These are phyloP conservation scores for Callospermophilus lateralis DNA, from an alignment of 2,113 vertebrate genomes.

Conservation along the genomic window DNA sequence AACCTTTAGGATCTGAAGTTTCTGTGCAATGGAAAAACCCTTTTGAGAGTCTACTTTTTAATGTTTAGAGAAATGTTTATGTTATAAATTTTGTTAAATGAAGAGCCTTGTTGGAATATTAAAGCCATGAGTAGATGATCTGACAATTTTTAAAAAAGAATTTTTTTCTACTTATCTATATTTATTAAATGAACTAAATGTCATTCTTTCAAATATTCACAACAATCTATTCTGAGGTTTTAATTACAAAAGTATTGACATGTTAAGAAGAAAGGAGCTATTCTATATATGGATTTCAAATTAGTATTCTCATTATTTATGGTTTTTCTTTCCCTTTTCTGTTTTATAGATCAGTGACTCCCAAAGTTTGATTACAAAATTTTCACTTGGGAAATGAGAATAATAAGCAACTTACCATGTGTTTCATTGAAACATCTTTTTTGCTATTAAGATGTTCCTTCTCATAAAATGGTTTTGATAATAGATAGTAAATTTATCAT, in stretches of 20 bases:
- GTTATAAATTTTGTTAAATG: not conserved
- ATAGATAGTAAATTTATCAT: not conserved
- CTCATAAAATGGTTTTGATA: not conserved
- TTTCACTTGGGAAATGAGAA: constrained; percentile 12
- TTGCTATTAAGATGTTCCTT: constrained; percentile 35
- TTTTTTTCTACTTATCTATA: not conserved
- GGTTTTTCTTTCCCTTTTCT: not conserved
- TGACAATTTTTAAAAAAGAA: not conserved
- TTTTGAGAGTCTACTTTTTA: not conserved
- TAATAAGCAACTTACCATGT: not conserved
- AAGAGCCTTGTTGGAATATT: not conserved
- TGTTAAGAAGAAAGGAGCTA: not conserved
- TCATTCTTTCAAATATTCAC: not conserved
- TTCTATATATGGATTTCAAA: not conserved
- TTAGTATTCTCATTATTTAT: constrained; percentile 35
- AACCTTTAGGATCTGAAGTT: not conserved
- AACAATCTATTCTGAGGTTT: not conserved
- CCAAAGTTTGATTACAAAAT: constrained; percentile 33
- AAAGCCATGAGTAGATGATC: not conserved
- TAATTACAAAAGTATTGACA: constrained; percentile 38
- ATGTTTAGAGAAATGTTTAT: not conserved
- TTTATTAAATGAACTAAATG: not conserved
- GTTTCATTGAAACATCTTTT: not conserved
- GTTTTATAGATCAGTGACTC: not conserved
- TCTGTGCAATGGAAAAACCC: not conserved